Evolutionary conservation across 2,113 vertebrate species (phyloP).

Genomic region (Capreolus pygargus): DNA sequence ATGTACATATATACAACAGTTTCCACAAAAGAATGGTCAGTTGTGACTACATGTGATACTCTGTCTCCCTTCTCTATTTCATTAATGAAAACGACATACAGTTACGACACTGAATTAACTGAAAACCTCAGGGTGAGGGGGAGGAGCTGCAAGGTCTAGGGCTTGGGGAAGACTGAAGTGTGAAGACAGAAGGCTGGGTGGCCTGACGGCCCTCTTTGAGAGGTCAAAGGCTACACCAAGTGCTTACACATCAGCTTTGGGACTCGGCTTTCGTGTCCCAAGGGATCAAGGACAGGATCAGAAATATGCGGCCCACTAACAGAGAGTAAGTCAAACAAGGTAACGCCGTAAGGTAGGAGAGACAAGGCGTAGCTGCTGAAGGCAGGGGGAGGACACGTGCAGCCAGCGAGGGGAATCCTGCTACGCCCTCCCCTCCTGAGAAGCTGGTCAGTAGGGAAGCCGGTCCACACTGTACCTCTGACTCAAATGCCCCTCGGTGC

Average conservation of each 20-base stretch:
- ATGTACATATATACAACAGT: neutral
- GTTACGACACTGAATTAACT: neutral
- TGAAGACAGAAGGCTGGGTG: neutral
- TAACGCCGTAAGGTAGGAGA: neutral
- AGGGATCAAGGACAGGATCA: neutral
- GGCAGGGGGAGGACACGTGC: neutral
- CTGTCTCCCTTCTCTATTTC: neutral
- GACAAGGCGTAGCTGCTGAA: neutral
- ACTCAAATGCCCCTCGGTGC: neutral
- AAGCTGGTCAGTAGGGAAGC: neutral
- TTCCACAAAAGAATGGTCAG: neutral
- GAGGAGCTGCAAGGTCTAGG: neutral
- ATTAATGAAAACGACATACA: neutral
- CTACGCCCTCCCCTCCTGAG: neutral
- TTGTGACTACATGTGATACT: neutral
- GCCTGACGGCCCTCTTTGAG: neutral
- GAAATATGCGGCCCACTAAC: neutral
- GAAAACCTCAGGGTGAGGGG: neutral
- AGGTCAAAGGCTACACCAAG: neutral
- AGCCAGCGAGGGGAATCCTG: neutral
- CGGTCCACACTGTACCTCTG: neutral
- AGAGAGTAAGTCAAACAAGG: neutral
- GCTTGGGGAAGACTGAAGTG: neutral
- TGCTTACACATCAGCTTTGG: neutral
- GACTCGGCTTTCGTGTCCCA: constrained; percentile 17